phyloP scores from a whole-genome alignment of 2,797 vertebrate genomes.

The Falco rusticolus region DNA sequence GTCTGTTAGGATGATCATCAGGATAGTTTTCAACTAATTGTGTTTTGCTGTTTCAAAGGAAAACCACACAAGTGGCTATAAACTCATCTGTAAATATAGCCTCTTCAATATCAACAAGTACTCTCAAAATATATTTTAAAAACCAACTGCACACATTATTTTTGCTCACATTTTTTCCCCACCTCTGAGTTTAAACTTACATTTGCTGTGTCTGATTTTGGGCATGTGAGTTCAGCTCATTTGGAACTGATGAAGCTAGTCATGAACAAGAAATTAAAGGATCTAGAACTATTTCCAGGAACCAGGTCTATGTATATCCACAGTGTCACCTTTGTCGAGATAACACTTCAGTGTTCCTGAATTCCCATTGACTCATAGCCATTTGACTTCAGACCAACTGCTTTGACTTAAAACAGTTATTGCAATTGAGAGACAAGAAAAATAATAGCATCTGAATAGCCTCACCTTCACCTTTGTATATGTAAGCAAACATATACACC shows the following conservation, averaged over 20 bases:
- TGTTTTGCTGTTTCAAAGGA: not conserved
- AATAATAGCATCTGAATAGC: not conserved
- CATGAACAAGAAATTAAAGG: not conserved
- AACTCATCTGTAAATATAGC: not conserved
- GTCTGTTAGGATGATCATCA: not conserved
- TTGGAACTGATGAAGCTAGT: not conserved
- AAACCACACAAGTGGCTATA: not conserved
- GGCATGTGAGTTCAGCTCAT: not conserved
- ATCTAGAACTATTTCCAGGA: not conserved
- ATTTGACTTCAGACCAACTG: not conserved
- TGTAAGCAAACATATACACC: not conserved
- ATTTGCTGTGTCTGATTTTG: not conserved
- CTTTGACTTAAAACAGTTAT: not conserved
- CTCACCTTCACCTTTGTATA: not conserved
- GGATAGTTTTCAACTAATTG: not conserved
- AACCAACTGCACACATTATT: not conserved
- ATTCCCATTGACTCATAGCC: not conserved
- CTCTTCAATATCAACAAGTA: not conserved
- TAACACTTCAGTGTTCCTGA: not conserved
- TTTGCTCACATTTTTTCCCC: accelerated
- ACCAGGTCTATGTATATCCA: not conserved
- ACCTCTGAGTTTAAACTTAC: not conserved
- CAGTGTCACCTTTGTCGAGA: not conserved
- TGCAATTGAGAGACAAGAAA: not conserved
- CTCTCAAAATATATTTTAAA: not conserved